These are phyloP conservation scores for Phoebastria nigripes DNA, from an alignment of 2,797 vertebrate species.

Conservation along the genomic window DNA sequence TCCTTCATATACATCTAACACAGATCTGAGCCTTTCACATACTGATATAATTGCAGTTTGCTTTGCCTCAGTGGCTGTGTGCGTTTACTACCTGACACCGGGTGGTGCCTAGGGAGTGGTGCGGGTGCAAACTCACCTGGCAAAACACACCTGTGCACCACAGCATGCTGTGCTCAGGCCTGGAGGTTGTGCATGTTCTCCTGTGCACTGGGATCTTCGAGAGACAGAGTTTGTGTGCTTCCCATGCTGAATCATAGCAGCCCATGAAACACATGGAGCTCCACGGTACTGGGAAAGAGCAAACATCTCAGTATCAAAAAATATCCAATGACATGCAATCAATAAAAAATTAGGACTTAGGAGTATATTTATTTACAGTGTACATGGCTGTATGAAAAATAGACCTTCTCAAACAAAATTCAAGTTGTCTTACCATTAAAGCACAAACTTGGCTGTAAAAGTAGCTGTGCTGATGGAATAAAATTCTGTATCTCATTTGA, in stretches of 20 bases:
- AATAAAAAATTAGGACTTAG: neutral
- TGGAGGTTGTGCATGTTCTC: neutral
- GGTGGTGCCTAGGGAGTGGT: neutral
- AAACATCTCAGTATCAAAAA: neutral
- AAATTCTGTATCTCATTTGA: neutral
- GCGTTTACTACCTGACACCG: fast-evolving
- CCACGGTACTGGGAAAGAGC: neutral
- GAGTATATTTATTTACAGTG: neutral
- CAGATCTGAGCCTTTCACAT: neutral
- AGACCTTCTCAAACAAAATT: neutral
- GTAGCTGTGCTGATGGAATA: neutral
- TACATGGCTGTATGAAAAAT: neutral
- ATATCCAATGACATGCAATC: neutral
- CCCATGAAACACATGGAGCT: neutral
- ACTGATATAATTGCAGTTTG: too few species aligned
- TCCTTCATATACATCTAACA: neutral
- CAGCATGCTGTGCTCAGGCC: fast-evolving
- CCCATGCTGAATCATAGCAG: neutral
- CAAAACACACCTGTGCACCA: neutral
- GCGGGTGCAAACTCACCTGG: neutral
- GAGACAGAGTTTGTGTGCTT: neutral
- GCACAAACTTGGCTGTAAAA: neutral
- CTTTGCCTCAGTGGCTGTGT: neutral
- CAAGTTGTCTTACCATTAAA: neutral
- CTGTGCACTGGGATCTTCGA: neutral